Evolutionary conservation across 2,113 vertebrate genomes (phyloP), one percentile per base, ranked within the genome.

Genomic region (Barbus barbus): DNA sequence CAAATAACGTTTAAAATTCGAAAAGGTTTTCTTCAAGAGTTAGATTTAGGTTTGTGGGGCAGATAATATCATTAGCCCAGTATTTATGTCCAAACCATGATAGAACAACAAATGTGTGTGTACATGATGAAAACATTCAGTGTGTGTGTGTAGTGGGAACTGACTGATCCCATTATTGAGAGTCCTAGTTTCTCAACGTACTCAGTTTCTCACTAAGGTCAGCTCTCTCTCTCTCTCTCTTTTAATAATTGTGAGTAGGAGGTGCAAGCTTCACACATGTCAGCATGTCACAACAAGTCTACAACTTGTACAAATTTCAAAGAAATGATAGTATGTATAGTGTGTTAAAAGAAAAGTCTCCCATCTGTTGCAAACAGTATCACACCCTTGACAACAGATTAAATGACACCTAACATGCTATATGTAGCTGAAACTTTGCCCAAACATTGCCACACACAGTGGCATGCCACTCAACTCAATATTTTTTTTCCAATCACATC

Each of bases 301-400:
- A 76, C 38, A 48, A 16, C 13, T n/a, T n/a, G n/a, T n/a, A n/a
- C n/a, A n/a, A n/a, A n/a, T n/a, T 46, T 44, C 26, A 83, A 75
- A 76, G 13, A 83, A 60, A 31, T 51, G 11, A 38, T 76, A 67
- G 31, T 78, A 22, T 56, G 44, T 86, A 31, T 28, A 11, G 72
- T 53, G 8, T 60, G 74, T 73, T 61, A 28, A 46, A 82, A 53
- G 41, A 28, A 46, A 82, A 53, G 41, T 74, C 51, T 53, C 79
- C 86, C 83, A 85, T 87, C 83, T 87, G 86, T 18, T 78, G 48
- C 16, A 85, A 61, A 72, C 56, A 60, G n/a, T 63, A 72, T 87
- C 61, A 82, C 78, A 82, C 38, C 73, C 46, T 33, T n/a, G 12
- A 63, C 28, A 71, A 56, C 83, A 72, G 58, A 69, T 44, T 73